These are phyloP conservation scores for Scelioninae gen. 1 DNA, from an alignment of 2,888 invertebrate species.

Conservation along the genomic window DNA sequence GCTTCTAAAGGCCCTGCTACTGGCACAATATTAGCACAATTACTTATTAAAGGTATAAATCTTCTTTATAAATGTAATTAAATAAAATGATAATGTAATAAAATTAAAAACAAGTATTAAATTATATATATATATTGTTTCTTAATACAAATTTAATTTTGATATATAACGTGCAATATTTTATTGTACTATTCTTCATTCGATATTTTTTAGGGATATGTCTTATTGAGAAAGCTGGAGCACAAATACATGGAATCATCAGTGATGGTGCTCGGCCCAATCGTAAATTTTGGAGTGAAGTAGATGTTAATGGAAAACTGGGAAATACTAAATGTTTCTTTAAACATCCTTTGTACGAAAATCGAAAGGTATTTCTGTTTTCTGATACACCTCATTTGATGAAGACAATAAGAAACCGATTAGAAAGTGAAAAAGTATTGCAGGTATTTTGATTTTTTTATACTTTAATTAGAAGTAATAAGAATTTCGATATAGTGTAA, in stretches of 20 bases:
- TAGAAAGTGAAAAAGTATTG: constrained; percentile 1
- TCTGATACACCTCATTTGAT: constrained; percentile 14
- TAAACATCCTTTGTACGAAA: constrained; percentile 11
- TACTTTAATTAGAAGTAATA: neutral
- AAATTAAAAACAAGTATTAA: neutral
- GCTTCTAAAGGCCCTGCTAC: constrained; percentile 8
- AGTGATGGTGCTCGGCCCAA: constrained; percentile 20
- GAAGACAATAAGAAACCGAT: constrained; percentile 12
- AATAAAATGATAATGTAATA: neutral
- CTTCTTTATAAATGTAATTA: neutral
- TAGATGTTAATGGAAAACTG: neutral
- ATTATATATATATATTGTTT: neutral
- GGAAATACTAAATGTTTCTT: constrained; percentile 11
- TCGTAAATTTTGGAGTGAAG: constrained; percentile 21
- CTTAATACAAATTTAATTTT: neutral
- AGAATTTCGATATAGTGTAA: neutral
- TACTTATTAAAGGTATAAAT: constrained; percentile 13
- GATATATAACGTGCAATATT: neutral
- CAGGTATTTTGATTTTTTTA: neutral
- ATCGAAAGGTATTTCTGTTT: constrained; percentile 4
- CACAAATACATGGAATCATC: constrained; percentile 3
- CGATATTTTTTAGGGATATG: neutral
- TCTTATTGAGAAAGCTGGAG: constrained; percentile 4
- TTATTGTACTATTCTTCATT: neutral
- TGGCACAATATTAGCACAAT: constrained; percentile 5